These are phyloP conservation scores for Opisthocomus hoazin DNA, from an alignment of 2,113 vertebrate species.

Conservation along the genomic window DNA sequence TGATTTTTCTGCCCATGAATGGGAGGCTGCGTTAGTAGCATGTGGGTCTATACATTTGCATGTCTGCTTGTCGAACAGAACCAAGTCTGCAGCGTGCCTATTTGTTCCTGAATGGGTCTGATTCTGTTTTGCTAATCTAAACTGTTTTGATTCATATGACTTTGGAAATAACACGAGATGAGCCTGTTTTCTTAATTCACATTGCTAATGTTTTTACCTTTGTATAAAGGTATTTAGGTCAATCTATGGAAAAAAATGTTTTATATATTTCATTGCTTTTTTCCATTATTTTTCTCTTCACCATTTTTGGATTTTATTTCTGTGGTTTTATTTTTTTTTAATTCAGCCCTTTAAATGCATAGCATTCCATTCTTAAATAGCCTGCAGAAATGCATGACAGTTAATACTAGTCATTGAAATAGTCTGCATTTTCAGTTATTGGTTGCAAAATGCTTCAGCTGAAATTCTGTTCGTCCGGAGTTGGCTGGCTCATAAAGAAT, in stretches of 20 bases:
- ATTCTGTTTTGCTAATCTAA: neutral
- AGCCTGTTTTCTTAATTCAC: neutral
- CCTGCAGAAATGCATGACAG: neutral
- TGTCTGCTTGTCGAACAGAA: neutral
- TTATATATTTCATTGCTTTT: neutral
- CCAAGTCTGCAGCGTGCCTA: neutral
- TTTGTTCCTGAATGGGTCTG: neutral
- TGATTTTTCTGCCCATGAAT: neutral
- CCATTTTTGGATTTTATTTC: neutral
- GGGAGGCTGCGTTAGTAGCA: neutral
- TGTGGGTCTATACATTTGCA: neutral
- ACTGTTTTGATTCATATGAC: neutral
- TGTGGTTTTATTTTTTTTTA: neutral
- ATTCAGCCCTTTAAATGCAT: neutral
- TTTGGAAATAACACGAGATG: neutral
- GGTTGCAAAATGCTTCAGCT: neutral
- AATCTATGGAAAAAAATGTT: neutral
- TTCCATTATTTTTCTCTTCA: neutral
- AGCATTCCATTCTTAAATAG: neutral
- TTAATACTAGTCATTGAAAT: neutral
- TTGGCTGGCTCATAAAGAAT: neutral
- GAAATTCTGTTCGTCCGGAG: neutral
- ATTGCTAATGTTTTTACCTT: neutral
- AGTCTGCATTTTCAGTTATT: neutral
- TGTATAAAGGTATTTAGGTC: neutral